A percentile compares a stretch with the other conserved stretches of the same genome.
These are phyloP conservation scores for Numida meleagris DNA, from an alignment of 2,113 vertebrate species.

Conservation along the genomic window DNA sequence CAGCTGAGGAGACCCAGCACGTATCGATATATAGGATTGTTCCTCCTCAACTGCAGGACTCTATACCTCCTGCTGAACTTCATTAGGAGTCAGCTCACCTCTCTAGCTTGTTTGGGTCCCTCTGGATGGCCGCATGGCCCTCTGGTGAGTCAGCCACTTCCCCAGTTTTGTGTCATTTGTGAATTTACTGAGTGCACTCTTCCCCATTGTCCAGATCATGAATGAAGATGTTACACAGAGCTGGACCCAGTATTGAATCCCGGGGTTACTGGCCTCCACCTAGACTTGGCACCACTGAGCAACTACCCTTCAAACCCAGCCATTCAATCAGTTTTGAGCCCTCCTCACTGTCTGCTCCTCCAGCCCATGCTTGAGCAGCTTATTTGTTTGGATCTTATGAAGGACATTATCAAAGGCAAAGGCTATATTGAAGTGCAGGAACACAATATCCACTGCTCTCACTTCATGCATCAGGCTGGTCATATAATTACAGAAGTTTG, in stretches of 20 bases:
- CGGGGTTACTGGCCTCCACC: neutral
- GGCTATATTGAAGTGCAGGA: neutral
- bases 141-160: neutral
- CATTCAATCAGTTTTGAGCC: neutral
- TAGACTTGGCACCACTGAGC: neutral
- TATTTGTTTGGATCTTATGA: neutral
- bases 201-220: no score
- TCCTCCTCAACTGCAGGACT: neutral
- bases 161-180: neutral
- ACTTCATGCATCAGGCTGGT: neutral
- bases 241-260: neutral
- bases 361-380: neutral
- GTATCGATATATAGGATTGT: neutral
- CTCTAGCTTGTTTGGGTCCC: neutral
- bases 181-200: neutral
- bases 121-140: neutral
- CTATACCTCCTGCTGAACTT: neutral
- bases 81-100: neutral
- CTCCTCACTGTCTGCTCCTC: neutral
- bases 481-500: neutral
- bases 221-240: neutral
- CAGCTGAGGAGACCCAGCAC: neutral
- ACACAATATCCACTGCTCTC: neutral
- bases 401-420: neutral
- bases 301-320: neutral